Conservation (phyloP, 2,797 vertebrate genomes). For the Enteromius viviparus region DNA sequence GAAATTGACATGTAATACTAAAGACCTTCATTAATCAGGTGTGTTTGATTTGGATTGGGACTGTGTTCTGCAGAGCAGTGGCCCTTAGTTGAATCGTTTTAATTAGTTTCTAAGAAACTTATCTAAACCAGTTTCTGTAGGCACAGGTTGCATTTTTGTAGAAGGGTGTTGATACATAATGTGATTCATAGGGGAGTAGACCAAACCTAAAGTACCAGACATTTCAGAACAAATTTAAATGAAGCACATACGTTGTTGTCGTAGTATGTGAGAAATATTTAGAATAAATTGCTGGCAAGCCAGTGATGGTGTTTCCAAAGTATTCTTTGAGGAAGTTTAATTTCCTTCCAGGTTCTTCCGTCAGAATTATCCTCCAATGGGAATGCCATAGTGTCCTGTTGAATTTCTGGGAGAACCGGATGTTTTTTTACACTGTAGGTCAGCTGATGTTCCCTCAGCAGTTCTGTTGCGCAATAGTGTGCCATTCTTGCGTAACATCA, state of each 20-base stretch:
- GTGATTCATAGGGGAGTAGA: background rate
- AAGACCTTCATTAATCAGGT: background rate
- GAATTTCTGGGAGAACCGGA: slow-evolving; percentile 38
- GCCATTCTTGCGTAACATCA: slow-evolving; percentile 1
- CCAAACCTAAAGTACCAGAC: background rate
- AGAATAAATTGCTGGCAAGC: background rate
- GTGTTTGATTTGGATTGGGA: background rate
- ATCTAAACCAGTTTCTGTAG: background rate
- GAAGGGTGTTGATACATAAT: background rate
- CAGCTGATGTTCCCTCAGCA: background rate
- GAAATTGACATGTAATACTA: background rate
- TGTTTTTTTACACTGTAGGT: slow-evolving; percentile 29
- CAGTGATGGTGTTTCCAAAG: slow-evolving; percentile 1
- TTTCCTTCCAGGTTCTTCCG: slow-evolving; percentile 43
- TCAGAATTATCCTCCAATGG: slow-evolving; percentile 3
- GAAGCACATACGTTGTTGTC: background rate
- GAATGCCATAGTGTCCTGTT: slow-evolving; percentile 42
- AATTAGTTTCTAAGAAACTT: background rate
- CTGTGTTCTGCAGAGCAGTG: background rate
- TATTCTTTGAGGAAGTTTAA: slow-evolving; percentile 43
- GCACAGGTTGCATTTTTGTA: background rate
- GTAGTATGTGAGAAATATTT: background rate
- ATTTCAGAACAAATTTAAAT: background rate
- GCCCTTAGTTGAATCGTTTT: background rate
- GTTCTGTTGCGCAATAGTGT: slow-evolving; percentile 5